Evolutionary conservation across 2,888 invertebrate genomes (phyloP).

Genomic region (Epirrita christyi): DNA sequence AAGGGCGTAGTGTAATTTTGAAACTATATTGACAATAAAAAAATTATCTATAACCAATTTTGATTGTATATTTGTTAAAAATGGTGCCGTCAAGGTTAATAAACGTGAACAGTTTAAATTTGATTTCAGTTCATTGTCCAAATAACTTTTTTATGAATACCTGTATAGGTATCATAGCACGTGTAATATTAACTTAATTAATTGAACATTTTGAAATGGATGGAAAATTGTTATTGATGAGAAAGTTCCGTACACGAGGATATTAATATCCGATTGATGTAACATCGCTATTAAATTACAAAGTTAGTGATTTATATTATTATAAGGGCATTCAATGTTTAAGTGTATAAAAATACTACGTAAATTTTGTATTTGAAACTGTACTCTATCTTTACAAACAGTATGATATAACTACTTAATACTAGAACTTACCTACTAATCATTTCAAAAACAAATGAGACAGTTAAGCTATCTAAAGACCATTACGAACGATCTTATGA

Average conservation of each 20-base stretch:
- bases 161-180: too few relatives aligned
- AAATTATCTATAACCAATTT: too few relatives aligned
- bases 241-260: constrained; percentile 57
- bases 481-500: too few relatives aligned
- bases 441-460: too few relatives aligned
- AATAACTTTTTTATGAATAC: too few relatives aligned
- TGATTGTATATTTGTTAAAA: too few relatives aligned
- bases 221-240: constrained; percentile 77
- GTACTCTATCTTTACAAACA: too few relatives aligned
- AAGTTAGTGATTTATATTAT: neutral
- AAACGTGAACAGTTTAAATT: too few relatives aligned
- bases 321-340: neutral
- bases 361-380: neutral
- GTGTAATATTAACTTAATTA: constrained; percentile 51
- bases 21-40: constrained; percentile 10
- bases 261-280: constrained; percentile 55
- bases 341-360: neutral
- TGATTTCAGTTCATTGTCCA: neutral
- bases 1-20: neutral
- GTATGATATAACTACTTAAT: too few relatives aligned
- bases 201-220: constrained; percentile 63
- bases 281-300: constrained; percentile 39
- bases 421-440: too few relatives aligned
- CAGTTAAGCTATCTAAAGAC: too few relatives aligned
- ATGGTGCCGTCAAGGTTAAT: too few relatives aligned